These are phyloP conservation scores for Drosophila yooni DNA, from an alignment of 2,888 invertebrate genomes.

Conservation along the genomic window DNA sequence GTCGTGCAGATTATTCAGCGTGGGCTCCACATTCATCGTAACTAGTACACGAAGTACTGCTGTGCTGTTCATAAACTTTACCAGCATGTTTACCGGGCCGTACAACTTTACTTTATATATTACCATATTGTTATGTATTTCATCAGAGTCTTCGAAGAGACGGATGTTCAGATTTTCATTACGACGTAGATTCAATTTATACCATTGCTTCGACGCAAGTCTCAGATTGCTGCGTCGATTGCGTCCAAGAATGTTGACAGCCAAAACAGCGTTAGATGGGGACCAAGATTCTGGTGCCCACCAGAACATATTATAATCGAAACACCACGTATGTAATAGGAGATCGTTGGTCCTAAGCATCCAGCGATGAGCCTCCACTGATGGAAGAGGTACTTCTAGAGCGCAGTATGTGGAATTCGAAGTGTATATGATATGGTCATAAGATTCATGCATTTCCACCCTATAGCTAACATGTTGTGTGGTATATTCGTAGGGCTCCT, in stretches of 20 bases:
- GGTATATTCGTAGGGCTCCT: slow-evolving; percentile 15
- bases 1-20: not conserved
- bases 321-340: slow-evolving; percentile 33
- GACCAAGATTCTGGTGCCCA: slow-evolving; percentile 33
- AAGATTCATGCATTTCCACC: slow-evolving; percentile 9
- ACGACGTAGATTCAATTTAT: slow-evolving; percentile 5
- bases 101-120: slow-evolving; percentile 26
- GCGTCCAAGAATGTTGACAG: slow-evolving; percentile 13
- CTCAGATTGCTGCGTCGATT: not conserved
- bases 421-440: not conserved
- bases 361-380: not conserved
- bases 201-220: not conserved
- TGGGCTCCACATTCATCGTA: slow-evolving; percentile 29
- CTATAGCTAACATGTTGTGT: not conserved
- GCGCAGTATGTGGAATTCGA: slow-evolving; percentile 6
- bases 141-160: slow-evolving; percentile 6
- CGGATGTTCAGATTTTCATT: fast-evolving
- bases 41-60: slow-evolving; percentile 20
- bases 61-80: slow-evolving; percentile 23
- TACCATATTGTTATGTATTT: slow-evolving; percentile 10
- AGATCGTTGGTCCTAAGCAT: slow-evolving; percentile 4
- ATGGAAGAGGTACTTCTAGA: not conserved
- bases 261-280: slow-evolving; percentile 20
- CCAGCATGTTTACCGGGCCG: slow-evolving; percentile 12
- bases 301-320: slow-evolving; percentile 34